Percentiles rank a stretch among this genome's conserved stretches.
phyloP scores from a whole-genome alignment of 1,140 invertebrate species.

The Chrysomallon squamiferum region DNA sequence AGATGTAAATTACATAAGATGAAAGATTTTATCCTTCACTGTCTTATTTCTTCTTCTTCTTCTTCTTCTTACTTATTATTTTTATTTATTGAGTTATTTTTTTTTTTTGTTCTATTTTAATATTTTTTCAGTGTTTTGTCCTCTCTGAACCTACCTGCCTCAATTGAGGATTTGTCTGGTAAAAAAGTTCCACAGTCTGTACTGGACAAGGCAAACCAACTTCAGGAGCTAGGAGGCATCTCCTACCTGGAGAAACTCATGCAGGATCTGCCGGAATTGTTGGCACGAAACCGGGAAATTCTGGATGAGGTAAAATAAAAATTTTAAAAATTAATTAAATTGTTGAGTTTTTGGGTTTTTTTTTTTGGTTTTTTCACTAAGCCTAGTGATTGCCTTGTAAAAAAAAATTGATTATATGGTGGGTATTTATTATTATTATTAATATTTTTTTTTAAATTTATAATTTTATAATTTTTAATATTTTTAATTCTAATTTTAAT shows the following conservation, averaged over 20 bases:
- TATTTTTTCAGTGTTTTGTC: constrained; percentile 78
- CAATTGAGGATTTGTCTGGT: constrained; percentile 86
- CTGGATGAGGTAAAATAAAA: constrained; percentile 79
- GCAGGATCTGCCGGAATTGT: constrained; percentile 86
- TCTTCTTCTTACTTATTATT: too few species aligned
- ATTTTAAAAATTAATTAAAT: background rate
- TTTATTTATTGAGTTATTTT: too few species aligned
- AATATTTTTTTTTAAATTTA: too few species aligned
- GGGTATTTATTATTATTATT: too few species aligned
- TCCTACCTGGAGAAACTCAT: constrained; percentile 67
- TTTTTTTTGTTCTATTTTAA: too few species aligned
- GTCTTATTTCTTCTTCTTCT: too few species aligned
- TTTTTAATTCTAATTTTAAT: too few species aligned
- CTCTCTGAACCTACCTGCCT: constrained; percentile 94
- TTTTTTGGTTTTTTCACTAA: background rate
- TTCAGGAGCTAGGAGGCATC: constrained; percentile 62
- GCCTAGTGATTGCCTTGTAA: background rate
- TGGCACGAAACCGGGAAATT: constrained; percentile 94
- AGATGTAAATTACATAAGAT: too few species aligned
- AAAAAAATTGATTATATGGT: background rate
- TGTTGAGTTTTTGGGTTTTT: too few species aligned
- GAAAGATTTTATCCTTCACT: too few species aligned
- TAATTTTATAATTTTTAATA: too few species aligned
- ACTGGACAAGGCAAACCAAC: constrained; percentile 79
- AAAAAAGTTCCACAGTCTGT: constrained; percentile 86